Conservation (phyloP, 2,888 invertebrate genomes). For the Ophraella communa region DNA sequence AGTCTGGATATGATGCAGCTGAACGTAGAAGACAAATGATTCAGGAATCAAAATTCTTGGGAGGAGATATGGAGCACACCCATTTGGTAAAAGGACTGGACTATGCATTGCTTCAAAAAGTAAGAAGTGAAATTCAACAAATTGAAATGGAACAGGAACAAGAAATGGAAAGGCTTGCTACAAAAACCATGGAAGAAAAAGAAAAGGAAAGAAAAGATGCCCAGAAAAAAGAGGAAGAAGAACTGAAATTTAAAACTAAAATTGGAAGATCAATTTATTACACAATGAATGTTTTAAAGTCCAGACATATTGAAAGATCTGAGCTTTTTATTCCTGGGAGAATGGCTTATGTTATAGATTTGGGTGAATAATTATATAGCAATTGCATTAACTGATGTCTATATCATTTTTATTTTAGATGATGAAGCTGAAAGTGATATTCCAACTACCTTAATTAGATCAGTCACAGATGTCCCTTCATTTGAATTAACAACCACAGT, state of each 20-base stretch:
- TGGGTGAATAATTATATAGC: constrained; percentile 57
- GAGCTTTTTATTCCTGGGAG: constrained; percentile 94
- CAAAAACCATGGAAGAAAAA: constrained; percentile 63
- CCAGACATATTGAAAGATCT: constrained; percentile 78
- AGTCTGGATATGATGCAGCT: constrained; percentile 93
- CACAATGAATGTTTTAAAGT: constrained; percentile 71
- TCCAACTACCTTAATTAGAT: constrained; percentile 92
- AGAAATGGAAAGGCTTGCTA: constrained; percentile 78
- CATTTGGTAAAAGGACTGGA: constrained; percentile 98
- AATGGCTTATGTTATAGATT: constrained; percentile 98
- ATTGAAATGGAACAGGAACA: constrained; percentile 85
- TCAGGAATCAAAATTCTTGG: constrained; percentile 98
- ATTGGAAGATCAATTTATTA: constrained; percentile 80
- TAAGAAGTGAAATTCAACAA: constrained; percentile 87
- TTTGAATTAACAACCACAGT: constrained; percentile 71
- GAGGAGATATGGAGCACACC: constrained; percentile 95
- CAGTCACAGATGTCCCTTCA: constrained; percentile 83
- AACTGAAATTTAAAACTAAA: constrained; percentile 82
- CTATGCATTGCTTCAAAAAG: constrained; percentile 90
- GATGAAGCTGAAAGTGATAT: constrained; percentile 90
- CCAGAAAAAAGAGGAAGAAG: constrained; percentile 71
- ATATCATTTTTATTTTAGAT: constrained; percentile 58
- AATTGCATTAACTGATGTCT: not conserved
- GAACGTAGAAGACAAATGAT: constrained; percentile 94
- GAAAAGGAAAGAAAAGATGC: constrained; percentile 55